Base-by-base conservation (phyloP, 2,113 vertebrate species). In the Struthidea cinerea region DNA sequence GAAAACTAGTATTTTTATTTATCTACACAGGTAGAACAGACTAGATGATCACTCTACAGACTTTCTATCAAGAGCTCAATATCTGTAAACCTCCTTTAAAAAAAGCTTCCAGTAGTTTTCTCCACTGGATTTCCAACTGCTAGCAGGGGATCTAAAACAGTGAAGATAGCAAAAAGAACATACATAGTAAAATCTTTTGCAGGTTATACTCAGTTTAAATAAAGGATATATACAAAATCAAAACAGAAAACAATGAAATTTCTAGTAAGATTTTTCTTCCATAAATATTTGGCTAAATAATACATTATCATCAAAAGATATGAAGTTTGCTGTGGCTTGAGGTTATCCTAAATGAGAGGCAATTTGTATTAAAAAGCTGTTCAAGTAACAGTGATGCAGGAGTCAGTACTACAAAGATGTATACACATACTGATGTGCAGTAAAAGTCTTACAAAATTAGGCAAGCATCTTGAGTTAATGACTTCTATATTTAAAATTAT, bases 41-140 rank as follows among this genome's bases (percentile, higher is more conserved):
- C n/a, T 37, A 17, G 19, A 41, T 80, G 46, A 32, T 47, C 50
- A 55, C 19, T 33, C 50, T 24, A 69, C 26, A 74, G 83, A 93
- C 74, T 85, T 97, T 73, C 79, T 85, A 89, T 94, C 88, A 55
- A 96, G 78, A 90, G 22, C 37, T 67, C 61, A 46, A 3, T 92
- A 92, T 37, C 86, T 97, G 37, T 84, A 95, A 89, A 96, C 92
- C 3, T 82, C 60, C 53, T 96, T 97, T 93, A 87, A 85, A 85
- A 98, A 93, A 35, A 49, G 14, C 49, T 84, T 96, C 82, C 42
- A 96, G 9, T 8, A 94, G 21, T 44, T 95, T 68, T 84, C 13
- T 63, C 55, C 13, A 88, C 82, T 76, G 90, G 84, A 84, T 96
- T 84, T 96, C 59, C 87, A 74, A 82, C 79, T 86, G 71, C 65